These are phyloP conservation scores for Dolichallabes microphthalmus DNA, from an alignment of 2,113 vertebrate genomes.

Conservation along the genomic window DNA sequence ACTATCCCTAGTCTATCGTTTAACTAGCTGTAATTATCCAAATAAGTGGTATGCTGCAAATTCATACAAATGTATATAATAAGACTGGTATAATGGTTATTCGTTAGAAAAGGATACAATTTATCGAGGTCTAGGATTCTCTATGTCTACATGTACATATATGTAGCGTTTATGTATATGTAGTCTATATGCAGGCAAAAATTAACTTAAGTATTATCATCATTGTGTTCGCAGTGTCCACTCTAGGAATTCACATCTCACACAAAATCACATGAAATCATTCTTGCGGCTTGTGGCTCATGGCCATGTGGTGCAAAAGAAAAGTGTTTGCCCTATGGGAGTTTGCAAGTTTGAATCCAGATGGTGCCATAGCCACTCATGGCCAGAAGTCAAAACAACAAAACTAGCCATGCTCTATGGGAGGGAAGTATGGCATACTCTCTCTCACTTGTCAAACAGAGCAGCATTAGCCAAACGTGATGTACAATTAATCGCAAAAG, in stretches of 20 bases:
- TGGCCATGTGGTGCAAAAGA: background rate
- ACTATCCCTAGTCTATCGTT: background rate
- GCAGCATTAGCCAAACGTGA: background rate
- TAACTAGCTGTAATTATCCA: background rate
- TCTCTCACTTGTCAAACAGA: background rate
- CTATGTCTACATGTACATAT: no score
- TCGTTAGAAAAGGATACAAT: background rate
- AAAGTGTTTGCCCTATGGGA: background rate
- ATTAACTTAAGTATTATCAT: background rate
- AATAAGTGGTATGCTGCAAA: background rate
- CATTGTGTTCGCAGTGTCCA: background rate
- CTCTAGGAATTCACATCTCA: background rate
- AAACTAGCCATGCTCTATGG: background rate
- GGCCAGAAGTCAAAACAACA: background rate
- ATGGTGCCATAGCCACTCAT: background rate
- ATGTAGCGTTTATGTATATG: no score
- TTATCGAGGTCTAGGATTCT: background rate
- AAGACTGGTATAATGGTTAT: background rate
- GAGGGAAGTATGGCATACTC: background rate
- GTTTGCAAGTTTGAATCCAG: background rate
- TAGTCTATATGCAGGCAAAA: background rate
- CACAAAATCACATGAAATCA: background rate
- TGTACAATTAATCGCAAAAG: no score
- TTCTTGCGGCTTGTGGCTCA: background rate
- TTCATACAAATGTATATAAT: background rate